Evolutionary conservation across 2,113 vertebrate genomes (phyloP).

Genomic region (Seriola aureovittata): DNA sequence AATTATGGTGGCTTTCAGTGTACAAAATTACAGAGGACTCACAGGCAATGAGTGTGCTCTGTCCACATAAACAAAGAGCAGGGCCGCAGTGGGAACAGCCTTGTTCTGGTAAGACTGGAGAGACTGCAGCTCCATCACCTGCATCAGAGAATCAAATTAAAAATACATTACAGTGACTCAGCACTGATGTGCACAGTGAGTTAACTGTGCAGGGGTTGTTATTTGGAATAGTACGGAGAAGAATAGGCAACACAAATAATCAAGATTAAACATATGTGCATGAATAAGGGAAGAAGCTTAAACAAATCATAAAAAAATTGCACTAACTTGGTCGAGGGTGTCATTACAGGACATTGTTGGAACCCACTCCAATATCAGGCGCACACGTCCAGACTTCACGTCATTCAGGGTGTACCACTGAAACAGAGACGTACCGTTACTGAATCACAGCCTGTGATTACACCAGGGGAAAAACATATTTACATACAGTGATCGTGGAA

Average conservation of each 20-base stretch:
- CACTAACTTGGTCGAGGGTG: conserved; percentile 86
- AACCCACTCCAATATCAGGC: conserved; percentile 89
- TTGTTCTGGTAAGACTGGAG: conserved; percentile 87
- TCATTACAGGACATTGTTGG: conserved; percentile 75
- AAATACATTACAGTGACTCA: conserved; percentile 57
- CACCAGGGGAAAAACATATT: background rate
- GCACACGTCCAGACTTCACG: conserved; percentile 90
- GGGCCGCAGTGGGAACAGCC: conserved; percentile 84
- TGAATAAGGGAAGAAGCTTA: background rate
- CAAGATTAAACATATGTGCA: background rate
- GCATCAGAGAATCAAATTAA: conserved; percentile 35
- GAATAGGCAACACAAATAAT: background rate
- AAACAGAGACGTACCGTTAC: conserved; percentile 19
- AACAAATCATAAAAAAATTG: background rate
- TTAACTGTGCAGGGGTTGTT: background rate
- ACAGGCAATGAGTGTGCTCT: conserved; percentile 88
- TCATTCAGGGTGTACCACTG: conserved; percentile 91
- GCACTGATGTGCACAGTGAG: background rate
- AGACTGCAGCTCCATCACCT: conserved; percentile 88
- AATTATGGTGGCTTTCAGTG: background rate
- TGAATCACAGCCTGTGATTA: conserved; percentile 14
- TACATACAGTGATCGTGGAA: background rate
- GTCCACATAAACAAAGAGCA: conserved; percentile 90
- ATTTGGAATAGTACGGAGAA: background rate
- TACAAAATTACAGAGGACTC: conserved; percentile 63